Evolutionary conservation across 2,797 vertebrate genomes (phyloP), one percentile per base, ranked within the genome.

Genomic region (Coregonus suidteri): DNA sequence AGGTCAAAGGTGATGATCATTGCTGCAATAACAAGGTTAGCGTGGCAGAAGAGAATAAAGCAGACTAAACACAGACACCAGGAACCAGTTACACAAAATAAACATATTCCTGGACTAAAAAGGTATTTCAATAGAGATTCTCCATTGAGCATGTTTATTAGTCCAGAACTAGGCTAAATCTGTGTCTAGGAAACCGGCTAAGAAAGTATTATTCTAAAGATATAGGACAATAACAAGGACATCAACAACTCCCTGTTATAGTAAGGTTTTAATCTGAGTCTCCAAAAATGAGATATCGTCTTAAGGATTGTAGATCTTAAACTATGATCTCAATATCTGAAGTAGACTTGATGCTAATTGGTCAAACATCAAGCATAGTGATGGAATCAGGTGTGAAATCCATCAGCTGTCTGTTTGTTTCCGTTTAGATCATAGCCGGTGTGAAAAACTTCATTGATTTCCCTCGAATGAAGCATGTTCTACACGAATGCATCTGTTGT

Each of bases 1-100:
- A 70, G 37, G 16, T 75, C 37, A 70, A 65, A 77, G 47, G 75
- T 25, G 25, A 25, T 25, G 70, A 52, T 71, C 65, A 53, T 76
- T 74, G 81, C 79, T 83, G 84, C 56, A 81, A 77, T 75, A 85
- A 82, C 56, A 77, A 77, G 73, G 81, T 85, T 83, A 83, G 79
- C 34, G 62, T 68, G 72, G 75, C 79, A 76, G n/a, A 62, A 54
- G 51, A 52, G 65, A 25, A 77, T 6, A 16, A 72, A 73, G 71
- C 35, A 53, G 25, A 20, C 16, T 68, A 52, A 79, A 41, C 31
- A 75, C 67, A 51, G 18, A 75, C 15, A 25, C 35, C 71, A 15
- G 4, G 20, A 18, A 64, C 20, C n/a, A 11, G 59, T 13, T 13
- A 25, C 59, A 64, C 59, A 25, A 11, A 64, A 64, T 25, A 25